These are phyloP conservation scores for Molossus molossus DNA, from an alignment of 2,797 vertebrate genomes.

Conservation along the genomic window DNA sequence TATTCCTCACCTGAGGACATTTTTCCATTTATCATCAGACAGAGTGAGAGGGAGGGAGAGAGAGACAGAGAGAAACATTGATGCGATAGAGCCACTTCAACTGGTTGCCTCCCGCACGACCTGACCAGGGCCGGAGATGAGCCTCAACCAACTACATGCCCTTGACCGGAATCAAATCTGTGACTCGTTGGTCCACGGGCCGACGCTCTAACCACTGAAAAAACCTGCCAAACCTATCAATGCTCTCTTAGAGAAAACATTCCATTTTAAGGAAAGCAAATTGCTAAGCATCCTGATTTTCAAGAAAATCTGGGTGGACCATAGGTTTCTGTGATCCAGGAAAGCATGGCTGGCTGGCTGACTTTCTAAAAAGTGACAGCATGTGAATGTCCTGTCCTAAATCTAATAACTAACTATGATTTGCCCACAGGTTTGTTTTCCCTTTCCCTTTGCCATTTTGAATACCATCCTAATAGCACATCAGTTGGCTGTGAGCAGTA, in stretches of 20 bases:
- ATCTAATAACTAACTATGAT: background rate
- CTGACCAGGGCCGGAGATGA: too few species aligned
- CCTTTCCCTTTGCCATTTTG: background rate
- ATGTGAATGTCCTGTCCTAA: background rate
- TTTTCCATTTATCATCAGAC: too few species aligned
- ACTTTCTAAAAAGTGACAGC: background rate
- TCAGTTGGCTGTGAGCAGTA: background rate
- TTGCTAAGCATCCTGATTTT: conserved; percentile 7
- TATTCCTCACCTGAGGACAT: too few species aligned
- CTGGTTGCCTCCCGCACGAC: too few species aligned
- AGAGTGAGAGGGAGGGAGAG: too few species aligned
- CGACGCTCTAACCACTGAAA: too few species aligned
- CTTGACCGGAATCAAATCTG: too few species aligned
- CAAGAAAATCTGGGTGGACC: background rate
- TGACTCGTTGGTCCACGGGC: too few species aligned
- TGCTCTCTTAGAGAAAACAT: conserved; percentile 27
- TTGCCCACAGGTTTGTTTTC: background rate
- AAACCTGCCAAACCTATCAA: too few species aligned
- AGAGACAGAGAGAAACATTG: too few species aligned
- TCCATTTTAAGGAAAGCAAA: conserved; percentile 6
- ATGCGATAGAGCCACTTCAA: too few species aligned
- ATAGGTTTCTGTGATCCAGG: conserved; percentile 17
- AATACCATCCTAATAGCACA: background rate
- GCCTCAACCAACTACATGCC: too few species aligned
- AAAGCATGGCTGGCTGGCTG: background rate